Percentiles rank a stretch among this genome's conserved stretches.
These are phyloP conservation scores for Teinopalpus imperialis DNA, from an alignment of 2,888 invertebrate genomes.

Conservation along the genomic window DNA sequence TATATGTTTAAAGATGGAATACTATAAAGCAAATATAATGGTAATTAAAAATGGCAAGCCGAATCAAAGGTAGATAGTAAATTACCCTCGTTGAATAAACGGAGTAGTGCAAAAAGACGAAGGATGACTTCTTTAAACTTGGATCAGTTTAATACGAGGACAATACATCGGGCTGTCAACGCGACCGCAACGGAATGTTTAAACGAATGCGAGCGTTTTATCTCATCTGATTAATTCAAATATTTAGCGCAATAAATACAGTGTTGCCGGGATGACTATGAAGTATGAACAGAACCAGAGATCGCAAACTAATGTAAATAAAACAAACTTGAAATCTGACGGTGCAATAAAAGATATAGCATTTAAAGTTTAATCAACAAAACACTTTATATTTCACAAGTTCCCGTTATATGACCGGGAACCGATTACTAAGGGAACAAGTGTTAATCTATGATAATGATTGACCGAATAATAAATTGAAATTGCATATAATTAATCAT, in stretches of 20 bases:
- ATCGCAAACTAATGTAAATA: conserved; percentile 13
- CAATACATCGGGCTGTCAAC: conserved; percentile 79
- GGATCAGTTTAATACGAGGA: conserved; percentile 67
- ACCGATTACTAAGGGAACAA: too few relatives aligned
- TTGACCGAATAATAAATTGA: too few relatives aligned
- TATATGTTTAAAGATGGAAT: too few relatives aligned
- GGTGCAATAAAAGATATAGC: too few relatives aligned
- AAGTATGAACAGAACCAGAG: conserved; percentile 32
- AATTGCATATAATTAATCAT: too few relatives aligned
- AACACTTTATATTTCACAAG: too few relatives aligned
- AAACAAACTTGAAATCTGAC: too few relatives aligned
- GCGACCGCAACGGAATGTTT: conserved; percentile 78
- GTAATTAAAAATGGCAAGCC: conserved; percentile 26
- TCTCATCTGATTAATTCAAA: conserved; percentile 81
- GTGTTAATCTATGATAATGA: too few relatives aligned
- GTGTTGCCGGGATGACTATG: conserved; percentile 27
- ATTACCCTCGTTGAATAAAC: conserved; percentile 30
- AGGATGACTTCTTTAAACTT: conserved; percentile 59
- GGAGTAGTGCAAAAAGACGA: conserved; percentile 46
- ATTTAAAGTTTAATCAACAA: too few relatives aligned
- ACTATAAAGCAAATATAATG: not conserved
- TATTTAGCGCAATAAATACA: conserved; percentile 80
- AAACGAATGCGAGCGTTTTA: conserved; percentile 75
- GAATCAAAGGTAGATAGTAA: conserved; percentile 24
- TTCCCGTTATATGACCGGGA: too few relatives aligned